phyloP scores from a whole-genome alignment of 2,797 vertebrate genomes.

The Semotilus atromaculatus region DNA sequence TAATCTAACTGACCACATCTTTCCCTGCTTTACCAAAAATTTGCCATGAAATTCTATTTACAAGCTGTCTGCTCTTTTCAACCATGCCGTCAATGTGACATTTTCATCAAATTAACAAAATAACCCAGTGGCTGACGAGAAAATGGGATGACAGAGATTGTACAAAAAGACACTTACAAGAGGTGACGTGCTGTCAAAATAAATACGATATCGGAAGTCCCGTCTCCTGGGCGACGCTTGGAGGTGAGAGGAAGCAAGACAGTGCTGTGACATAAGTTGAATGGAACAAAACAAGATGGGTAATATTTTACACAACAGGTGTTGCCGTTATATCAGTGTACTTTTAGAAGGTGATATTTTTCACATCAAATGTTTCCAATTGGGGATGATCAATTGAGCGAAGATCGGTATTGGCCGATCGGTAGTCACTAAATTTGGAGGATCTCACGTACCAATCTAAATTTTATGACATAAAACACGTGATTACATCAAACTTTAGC shows the following conservation, averaged over 20 bases:
- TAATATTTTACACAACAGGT: neutral
- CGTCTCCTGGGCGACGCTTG: slow-evolving; percentile 41
- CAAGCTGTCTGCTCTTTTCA: slow-evolving; percentile 23
- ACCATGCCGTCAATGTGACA: slow-evolving; percentile 37
- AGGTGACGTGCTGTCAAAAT: slow-evolving; percentile 60
- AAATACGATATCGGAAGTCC: slow-evolving; percentile 51
- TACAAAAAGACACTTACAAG: slow-evolving; percentile 44
- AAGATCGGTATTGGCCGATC: neutral
- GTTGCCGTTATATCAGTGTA: neutral
- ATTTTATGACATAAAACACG: too few species aligned
- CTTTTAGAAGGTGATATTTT: neutral
- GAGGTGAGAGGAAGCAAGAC: slow-evolving; percentile 32
- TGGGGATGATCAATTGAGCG: neutral
- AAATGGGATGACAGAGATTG: slow-evolving; percentile 32
- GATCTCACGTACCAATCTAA: too few species aligned
- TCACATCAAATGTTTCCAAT: neutral
- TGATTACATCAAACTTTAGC: too few species aligned
- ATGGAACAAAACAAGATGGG: neutral
- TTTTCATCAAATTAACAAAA: slow-evolving; percentile 54
- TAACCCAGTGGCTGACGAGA: slow-evolving; percentile 40
- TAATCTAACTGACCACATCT: neutral
- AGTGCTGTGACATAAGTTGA: neutral
- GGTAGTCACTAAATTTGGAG: too few species aligned
- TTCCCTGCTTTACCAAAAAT: neutral
- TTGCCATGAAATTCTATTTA: neutral